These are phyloP conservation scores for Rhizomys pruinosus DNA, from an alignment of 2,113 vertebrate genomes.

Conservation along the genomic window DNA sequence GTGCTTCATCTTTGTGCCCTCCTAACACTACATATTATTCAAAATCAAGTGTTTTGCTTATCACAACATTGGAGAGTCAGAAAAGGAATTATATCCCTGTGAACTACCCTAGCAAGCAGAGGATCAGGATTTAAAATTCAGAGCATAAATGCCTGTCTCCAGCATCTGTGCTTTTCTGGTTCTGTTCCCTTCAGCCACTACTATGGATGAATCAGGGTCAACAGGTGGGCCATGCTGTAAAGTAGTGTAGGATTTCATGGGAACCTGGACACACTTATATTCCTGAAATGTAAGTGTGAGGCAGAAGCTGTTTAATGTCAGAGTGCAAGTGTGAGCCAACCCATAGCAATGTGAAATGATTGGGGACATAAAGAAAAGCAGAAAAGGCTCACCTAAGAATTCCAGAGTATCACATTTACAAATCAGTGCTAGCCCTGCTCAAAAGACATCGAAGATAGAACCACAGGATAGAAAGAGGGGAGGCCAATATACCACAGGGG, in stretches of 20 bases:
- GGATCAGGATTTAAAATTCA: background rate
- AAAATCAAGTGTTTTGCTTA: background rate
- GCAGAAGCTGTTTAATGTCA: background rate
- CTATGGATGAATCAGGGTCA: background rate
- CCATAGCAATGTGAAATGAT: background rate
- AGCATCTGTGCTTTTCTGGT: background rate
- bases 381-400: background rate
- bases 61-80: background rate
- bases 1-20: background rate
- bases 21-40: background rate
- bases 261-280: background rate
- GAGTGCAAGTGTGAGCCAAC: background rate
- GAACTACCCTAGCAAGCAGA: background rate
- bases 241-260: background rate
- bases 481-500: background rate
- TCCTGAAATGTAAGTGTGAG: background rate
- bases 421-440: background rate
- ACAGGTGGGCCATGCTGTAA: background rate
- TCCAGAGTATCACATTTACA: background rate
- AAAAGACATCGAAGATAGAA: background rate
- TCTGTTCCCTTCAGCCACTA: background rate
- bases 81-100: background rate
- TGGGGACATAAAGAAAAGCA: background rate
- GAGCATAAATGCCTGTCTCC: too few species aligned
- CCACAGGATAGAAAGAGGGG: background rate